Evolutionary conservation across 2,888 invertebrate species (phyloP).

Genomic region (Thymelicus acteon): DNA sequence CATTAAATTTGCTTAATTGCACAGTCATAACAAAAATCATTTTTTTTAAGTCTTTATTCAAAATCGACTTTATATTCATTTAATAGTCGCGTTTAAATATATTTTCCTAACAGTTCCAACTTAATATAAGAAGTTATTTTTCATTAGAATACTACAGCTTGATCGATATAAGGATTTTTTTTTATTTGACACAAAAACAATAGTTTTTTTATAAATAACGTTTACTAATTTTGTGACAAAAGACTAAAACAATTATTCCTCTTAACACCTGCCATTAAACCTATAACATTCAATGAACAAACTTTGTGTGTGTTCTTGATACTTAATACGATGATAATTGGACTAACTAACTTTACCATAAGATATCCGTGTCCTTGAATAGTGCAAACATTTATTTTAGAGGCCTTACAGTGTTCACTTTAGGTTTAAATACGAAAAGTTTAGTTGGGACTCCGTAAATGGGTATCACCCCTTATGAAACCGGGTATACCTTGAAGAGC

Average conservation of each 20-base stretch:
- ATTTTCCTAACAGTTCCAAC: background rate
- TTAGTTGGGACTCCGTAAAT: too few relatives aligned
- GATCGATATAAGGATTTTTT: background rate
- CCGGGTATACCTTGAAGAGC: too few relatives aligned
- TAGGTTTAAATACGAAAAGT: background rate
- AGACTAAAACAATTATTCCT: background rate
- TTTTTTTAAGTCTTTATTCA: background rate
- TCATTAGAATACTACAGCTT: background rate
- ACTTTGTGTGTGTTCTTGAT: background rate
- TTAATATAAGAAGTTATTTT: background rate
- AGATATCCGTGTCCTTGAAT: background rate
- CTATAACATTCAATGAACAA: background rate
- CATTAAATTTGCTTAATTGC: background rate
- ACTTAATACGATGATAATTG: conserved; percentile 4
- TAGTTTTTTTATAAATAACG: background rate
- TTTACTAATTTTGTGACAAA: conserved; percentile 10
- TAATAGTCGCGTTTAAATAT: background rate
- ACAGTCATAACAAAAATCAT: background rate
- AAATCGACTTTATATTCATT: background rate
- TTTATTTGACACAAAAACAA: background rate
- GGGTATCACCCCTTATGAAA: too few relatives aligned
- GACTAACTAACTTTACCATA: conserved; percentile 8
- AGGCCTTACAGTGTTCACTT: background rate
- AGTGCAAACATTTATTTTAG: background rate
- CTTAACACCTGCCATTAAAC: background rate